Conservation (phyloP, 2,888 invertebrate genomes). For the Lysandra coridon region DNA sequence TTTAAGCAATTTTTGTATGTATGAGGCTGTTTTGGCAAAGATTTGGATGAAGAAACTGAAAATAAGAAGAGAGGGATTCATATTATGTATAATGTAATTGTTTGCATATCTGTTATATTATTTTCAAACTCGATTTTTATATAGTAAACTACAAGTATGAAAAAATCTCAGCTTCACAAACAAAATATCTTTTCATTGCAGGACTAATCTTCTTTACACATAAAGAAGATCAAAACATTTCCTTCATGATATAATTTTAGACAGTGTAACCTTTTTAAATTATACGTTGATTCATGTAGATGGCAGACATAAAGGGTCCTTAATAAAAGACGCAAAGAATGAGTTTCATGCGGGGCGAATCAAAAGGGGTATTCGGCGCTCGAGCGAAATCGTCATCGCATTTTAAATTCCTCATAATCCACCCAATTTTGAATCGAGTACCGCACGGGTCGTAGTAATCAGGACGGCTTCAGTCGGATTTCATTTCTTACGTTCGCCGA, state of each 20-base stretch:
- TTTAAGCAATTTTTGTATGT: too few species aligned
- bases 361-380: slow-evolving; percentile 64
- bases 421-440: slow-evolving; percentile 74
- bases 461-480: slow-evolving; percentile 76
- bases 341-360: slow-evolving; percentile 46
- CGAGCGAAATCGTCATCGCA: slow-evolving; percentile 78
- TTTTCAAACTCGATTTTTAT: not conserved
- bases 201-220: not conserved
- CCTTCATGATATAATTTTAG: not conserved
- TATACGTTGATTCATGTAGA: not conserved
- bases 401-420: slow-evolving; percentile 79
- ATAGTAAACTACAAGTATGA: not conserved
- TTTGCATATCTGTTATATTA: too few species aligned
- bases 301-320: slow-evolving; percentile 28
- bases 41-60: too few species aligned
- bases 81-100: too few species aligned
- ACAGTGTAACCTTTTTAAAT: slow-evolving; percentile 9
- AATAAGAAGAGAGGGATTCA: too few species aligned
- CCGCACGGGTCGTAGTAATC: slow-evolving; percentile 71
- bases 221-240: not conserved
- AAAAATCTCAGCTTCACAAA: not conserved
- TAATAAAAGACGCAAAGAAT: slow-evolving; percentile 38
- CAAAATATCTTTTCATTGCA: not conserved
- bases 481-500: slow-evolving; percentile 63
- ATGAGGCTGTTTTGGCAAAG: not conserved